A percentile compares a stretch with the other conserved stretches of the same genome.
Conservation (phyloP, 2,888 invertebrate species). For the Dasypogon diadema region DNA sequence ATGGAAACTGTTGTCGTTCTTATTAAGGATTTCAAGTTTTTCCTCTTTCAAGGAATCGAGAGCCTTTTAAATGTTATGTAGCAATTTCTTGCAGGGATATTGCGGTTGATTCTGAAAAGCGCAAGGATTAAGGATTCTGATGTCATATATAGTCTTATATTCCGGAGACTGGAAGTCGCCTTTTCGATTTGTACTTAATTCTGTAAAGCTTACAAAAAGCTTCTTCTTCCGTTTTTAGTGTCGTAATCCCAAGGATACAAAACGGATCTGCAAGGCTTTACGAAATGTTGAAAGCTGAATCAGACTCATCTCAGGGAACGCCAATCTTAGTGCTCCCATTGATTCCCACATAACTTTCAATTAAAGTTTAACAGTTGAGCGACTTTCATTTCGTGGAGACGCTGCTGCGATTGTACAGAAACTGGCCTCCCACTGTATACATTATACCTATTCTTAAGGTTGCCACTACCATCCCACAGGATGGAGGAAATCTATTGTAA, state of each 20-base stretch:
- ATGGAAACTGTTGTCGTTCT: conserved; percentile 21
- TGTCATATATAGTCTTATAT: not conserved
- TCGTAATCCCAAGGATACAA: not conserved
- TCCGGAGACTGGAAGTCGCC: not conserved
- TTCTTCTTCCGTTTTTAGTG: not conserved
- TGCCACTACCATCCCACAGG: not conserved
- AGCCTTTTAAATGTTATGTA: conserved; percentile 1
- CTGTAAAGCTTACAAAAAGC: conserved; percentile 11
- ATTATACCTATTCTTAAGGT: not conserved
- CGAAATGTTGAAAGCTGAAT: not conserved
- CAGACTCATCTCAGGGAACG: conserved; percentile 1
- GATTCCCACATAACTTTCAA: conserved; percentile 31
- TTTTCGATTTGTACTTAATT: not conserved
- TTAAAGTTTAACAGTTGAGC: conserved; percentile 42
- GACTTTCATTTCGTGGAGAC: conserved; percentile 28
- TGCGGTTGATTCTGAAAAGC: conserved; percentile 14
- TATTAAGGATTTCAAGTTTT: conserved; percentile 30
- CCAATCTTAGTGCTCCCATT: not conserved
- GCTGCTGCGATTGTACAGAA: too few species aligned
- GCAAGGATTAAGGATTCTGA: conserved; percentile 9
- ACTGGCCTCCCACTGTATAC: not conserved
- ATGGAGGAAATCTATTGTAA: not conserved
- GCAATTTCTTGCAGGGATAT: not conserved
- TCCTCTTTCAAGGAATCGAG: not conserved
- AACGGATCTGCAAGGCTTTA: not conserved